Evolutionary conservation across 2,113 vertebrate species (phyloP).

Genomic region (Carassius carassius): DNA sequence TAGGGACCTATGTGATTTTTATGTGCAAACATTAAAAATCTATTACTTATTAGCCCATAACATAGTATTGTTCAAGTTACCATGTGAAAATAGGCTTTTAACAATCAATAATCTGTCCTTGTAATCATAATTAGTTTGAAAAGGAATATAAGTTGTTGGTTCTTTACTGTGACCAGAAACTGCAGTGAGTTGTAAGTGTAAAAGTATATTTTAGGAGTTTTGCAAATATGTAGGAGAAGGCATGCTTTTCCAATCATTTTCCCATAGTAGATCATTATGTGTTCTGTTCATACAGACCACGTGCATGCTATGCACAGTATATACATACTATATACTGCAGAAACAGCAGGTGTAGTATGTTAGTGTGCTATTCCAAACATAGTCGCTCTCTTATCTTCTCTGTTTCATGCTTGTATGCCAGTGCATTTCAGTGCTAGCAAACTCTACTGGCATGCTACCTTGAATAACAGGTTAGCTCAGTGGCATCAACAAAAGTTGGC

Average conservation of each 20-base stretch:
- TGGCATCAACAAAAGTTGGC: constrained; percentile 19
- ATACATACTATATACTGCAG: not conserved
- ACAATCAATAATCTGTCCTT: too few relatives aligned
- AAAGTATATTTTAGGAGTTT: not conserved
- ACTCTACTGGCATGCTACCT: constrained; percentile 12
- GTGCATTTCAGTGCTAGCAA: constrained; percentile 31
- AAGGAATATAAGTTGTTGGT: not conserved
- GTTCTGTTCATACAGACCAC: not conserved
- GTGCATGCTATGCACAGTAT: not conserved
- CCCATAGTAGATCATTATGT: not conserved
- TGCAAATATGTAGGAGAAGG: not conserved
- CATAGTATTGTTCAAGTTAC: too few relatives aligned
- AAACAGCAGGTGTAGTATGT: not conserved
- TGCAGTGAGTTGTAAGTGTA: too few relatives aligned
- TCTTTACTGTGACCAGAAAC: not conserved
- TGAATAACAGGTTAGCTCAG: constrained; percentile 4
- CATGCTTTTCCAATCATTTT: not conserved
- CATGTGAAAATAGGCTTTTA: too few relatives aligned
- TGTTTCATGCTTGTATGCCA: not conserved
- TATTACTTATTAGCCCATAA: too few relatives aligned
- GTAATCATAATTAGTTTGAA: not conserved
- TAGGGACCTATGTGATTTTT: too few relatives aligned
- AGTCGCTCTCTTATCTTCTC: not conserved
- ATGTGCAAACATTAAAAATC: too few relatives aligned
- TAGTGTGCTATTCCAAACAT: constrained; percentile 20